Percentiles rank a stretch among this genome's conserved stretches.
Evolutionary conservation across 1,140 invertebrate genomes (phyloP).

Genomic region (Magallana ariakensis): DNA sequence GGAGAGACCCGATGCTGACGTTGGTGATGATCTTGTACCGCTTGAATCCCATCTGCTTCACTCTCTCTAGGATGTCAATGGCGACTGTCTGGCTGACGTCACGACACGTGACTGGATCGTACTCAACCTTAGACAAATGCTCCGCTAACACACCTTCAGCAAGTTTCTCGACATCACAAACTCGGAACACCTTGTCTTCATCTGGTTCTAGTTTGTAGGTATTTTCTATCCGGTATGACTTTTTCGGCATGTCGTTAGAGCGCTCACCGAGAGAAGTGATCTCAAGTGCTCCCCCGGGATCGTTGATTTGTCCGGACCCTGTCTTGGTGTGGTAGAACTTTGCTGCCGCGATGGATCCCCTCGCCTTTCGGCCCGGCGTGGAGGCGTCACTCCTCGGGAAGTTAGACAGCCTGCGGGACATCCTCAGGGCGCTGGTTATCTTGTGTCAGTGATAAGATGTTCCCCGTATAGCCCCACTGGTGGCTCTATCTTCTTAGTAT

Average conservation of each 20-base stretch:
- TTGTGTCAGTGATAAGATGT: neutral
- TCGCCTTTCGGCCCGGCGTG: slow-evolving; percentile 29
- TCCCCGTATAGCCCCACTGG: neutral
- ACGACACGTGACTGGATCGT: slow-evolving; percentile 68
- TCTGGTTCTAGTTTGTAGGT: slow-evolving; percentile 68
- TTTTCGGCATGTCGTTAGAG: slow-evolving; percentile 28
- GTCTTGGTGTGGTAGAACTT: slow-evolving; percentile 26
- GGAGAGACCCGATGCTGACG: slow-evolving; percentile 74
- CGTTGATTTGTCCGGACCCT: slow-evolving; percentile 2
- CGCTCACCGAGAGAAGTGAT: slow-evolving; percentile 50
- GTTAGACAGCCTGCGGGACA: slow-evolving; percentile 39
- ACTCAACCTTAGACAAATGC: slow-evolving; percentile 65
- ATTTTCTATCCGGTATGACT: slow-evolving; percentile 59
- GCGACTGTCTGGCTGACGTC: slow-evolving; percentile 69
- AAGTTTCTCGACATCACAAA: slow-evolving; percentile 64
- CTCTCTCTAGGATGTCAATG: slow-evolving; percentile 67
- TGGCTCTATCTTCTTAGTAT: neutral
- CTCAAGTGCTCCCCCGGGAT: slow-evolving; percentile 48
- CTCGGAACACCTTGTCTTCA: slow-evolving; percentile 59
- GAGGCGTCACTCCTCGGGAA: slow-evolving; percentile 37
- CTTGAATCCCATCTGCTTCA: slow-evolving; percentile 67
- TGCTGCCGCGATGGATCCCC: slow-evolving; percentile 25
- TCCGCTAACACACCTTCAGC: slow-evolving; percentile 67
- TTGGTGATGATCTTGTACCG: slow-evolving; percentile 75
- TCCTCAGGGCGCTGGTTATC: neutral